Conservation (phyloP, 2,113 vertebrate genomes). For the Catharus minimus region DNA sequence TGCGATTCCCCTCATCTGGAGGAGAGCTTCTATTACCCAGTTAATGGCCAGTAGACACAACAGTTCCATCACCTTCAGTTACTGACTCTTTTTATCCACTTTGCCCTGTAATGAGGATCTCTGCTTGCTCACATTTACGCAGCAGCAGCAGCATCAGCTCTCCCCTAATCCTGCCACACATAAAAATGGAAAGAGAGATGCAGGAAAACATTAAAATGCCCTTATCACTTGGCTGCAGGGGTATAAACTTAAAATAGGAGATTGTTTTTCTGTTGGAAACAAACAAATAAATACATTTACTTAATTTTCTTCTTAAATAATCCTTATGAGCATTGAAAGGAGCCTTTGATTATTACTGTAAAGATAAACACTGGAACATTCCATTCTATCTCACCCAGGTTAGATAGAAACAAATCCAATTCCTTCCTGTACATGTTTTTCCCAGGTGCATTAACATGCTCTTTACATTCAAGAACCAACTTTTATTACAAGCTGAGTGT, state of each 20-base stretch:
- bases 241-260: constrained; percentile 35
- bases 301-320: constrained; percentile 64
- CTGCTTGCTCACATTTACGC: constrained; percentile 40
- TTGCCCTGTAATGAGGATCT: constrained; percentile 54
- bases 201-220: constrained; percentile 46
- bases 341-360: constrained; percentile 44
- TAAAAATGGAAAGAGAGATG: constrained; percentile 55
- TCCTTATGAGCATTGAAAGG: constrained; percentile 7
- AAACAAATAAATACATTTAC: constrained; percentile 45
- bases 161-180: constrained; percentile 49
- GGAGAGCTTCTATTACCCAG: constrained; percentile 36
- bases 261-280: constrained; percentile 52
- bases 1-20: constrained; percentile 1
- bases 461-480: constrained; percentile 58
- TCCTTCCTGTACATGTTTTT: constrained; percentile 19
- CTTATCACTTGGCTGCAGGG: constrained; percentile 64
- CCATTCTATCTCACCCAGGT: constrained; percentile 7
- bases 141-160: constrained; percentile 52
- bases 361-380: constrained; percentile 36
- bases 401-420: constrained; percentile 50
- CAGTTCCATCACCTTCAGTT: constrained; percentile 52
- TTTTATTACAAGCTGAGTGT: constrained; percentile 39
- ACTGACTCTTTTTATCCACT: constrained; percentile 66
- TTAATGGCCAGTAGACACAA: constrained; percentile 59
- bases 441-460: constrained; percentile 48